Conservation (phyloP, 1,140 invertebrate species). For the Ceratitis capitata region DNA sequence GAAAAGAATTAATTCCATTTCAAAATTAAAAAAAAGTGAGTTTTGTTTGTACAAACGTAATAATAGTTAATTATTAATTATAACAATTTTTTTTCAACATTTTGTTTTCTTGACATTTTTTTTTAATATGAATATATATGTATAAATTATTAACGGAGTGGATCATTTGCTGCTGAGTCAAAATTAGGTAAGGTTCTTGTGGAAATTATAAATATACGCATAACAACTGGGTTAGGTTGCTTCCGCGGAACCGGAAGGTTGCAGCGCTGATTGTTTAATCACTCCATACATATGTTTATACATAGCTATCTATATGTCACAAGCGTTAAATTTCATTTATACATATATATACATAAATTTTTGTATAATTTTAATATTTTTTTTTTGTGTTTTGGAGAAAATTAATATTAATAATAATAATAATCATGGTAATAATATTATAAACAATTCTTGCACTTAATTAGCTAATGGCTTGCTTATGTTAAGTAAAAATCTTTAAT, state of each 20-base stretch:
- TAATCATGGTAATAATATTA: not conserved
- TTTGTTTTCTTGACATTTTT: not conserved
- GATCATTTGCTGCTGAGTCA: not conserved
- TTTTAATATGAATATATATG: not conserved
- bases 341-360: not conserved
- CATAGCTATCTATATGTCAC: not conserved
- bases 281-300: not conserved
- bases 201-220: not conserved
- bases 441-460: constrained; percentile 31
- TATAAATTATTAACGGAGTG: not conserved
- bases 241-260: not conserved
- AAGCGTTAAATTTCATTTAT: not conserved
- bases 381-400: not conserved
- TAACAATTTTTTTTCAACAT: not conserved
- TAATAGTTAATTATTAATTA: not conserved
- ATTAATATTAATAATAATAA: not conserved
- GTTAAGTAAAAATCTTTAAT: constrained; percentile 25
- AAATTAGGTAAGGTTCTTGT: not conserved
- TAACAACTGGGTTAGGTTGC: not conserved
- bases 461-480: constrained; percentile 35
- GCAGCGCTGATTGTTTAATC: not conserved
- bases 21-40: not conserved
- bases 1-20: constrained; percentile 14
- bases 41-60: not conserved
- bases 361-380: not conserved